These are phyloP conservation scores for Pantherophis guttatus DNA, from an alignment of 2,113 vertebrate genomes.

Conservation along the genomic window DNA sequence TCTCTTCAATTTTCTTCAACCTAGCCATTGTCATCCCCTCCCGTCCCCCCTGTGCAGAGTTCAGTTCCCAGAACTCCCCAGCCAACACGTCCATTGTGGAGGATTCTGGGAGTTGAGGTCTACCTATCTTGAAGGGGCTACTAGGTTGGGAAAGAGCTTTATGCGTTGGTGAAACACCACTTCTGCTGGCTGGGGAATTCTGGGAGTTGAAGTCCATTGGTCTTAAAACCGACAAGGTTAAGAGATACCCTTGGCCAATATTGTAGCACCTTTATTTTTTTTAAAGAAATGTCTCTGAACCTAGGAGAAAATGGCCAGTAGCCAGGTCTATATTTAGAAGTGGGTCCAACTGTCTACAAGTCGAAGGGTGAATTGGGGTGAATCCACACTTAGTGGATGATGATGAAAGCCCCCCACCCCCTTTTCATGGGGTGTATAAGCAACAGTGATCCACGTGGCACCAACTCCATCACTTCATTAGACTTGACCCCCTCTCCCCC, in stretches of 20 bases:
- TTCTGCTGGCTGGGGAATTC: not conserved
- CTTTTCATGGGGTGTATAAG: not conserved
- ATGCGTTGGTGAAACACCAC: not conserved
- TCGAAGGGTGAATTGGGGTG: not conserved
- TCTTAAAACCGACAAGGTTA: not conserved
- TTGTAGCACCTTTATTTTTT: not conserved
- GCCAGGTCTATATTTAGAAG: not conserved
- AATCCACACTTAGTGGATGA: too few species aligned
- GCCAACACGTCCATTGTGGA: not conserved
- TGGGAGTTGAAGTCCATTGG: not conserved
- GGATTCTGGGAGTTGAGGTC: not conserved
- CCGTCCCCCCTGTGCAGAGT: too few species aligned
- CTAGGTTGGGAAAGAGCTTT: not conserved
- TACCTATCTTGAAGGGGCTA: not conserved
- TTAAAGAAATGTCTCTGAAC: not conserved
- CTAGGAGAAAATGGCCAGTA: not conserved
- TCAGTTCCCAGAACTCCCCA: not conserved
- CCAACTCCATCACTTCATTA: not conserved
- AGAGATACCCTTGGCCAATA: not conserved
- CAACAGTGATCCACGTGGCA: not conserved
- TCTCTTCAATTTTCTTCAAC: too few species aligned
- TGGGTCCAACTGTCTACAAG: not conserved
- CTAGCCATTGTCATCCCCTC: too few species aligned
- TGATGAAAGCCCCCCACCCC: not conserved
- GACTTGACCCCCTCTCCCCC: not conserved